These are phyloP conservation scores for Rhincodon typus DNA, from an alignment of 2,797 vertebrate species.

Conservation along the genomic window DNA sequence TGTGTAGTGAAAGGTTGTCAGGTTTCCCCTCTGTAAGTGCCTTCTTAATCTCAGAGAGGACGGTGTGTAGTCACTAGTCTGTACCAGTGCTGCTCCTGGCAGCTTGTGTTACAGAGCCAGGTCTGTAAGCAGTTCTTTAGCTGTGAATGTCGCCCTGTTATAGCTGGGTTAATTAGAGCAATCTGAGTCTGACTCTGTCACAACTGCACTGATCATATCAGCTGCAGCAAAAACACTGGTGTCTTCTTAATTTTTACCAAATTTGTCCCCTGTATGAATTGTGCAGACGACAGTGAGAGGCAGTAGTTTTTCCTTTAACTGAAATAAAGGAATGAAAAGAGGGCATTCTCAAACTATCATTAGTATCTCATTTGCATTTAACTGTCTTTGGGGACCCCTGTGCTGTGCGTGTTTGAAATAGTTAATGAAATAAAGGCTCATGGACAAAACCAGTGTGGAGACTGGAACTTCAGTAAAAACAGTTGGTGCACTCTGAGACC, in stretches of 20 bases:
- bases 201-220: background rate
- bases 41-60: background rate
- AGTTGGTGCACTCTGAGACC: background rate
- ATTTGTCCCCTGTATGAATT: background rate
- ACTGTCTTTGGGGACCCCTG: slow-evolving; percentile 15
- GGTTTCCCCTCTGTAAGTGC: background rate
- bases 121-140: background rate
- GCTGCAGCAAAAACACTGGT: background rate
- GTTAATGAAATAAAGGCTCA: background rate
- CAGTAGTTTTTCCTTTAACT: background rate
- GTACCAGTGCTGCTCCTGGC: background rate
- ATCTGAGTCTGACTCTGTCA: background rate
- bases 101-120: background rate
- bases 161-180: background rate
- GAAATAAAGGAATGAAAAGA: background rate
- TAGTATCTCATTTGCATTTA: slow-evolving; percentile 20
- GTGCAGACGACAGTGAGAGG: background rate
- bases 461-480: background rate
- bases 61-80: background rate
- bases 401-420: slow-evolving; percentile 26
- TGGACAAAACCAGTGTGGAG: background rate
- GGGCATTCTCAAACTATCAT: background rate
- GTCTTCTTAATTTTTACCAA: background rate
- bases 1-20: too few species aligned
- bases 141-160: background rate